Conservation (phyloP, 2,888 invertebrate species). For the Choreutis nemorana region DNA sequence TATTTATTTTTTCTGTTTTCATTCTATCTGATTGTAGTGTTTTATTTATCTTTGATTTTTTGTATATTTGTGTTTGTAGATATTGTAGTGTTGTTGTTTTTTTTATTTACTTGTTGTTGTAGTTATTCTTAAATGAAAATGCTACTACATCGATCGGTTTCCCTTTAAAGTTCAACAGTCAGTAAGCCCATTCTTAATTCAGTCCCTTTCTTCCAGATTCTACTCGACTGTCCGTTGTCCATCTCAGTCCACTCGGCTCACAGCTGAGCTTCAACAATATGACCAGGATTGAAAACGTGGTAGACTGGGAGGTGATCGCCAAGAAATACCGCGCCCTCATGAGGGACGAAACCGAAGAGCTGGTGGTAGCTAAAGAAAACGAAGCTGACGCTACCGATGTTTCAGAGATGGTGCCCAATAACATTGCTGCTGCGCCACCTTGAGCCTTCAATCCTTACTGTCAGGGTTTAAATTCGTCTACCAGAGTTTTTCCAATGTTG, state of each 20-base stretch:
- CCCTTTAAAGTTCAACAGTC: too few species aligned
- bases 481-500: too few species aligned
- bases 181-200: too few species aligned
- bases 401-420: slow-evolving; percentile 49
- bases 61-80: too few species aligned
- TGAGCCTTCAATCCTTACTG: slow-evolving; percentile 26
- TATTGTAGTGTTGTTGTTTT: too few species aligned
- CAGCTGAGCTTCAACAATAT: slow-evolving; percentile 83
- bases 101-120: too few species aligned
- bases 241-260: slow-evolving; percentile 84
- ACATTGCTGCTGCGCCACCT: slow-evolving; percentile 41
- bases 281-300: slow-evolving; percentile 86
- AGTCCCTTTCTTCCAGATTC: slow-evolving; percentile 69
- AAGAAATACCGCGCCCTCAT: slow-evolving; percentile 84
- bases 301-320: slow-evolving; percentile 91
- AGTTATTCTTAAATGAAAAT: too few species aligned
- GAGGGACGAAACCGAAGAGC: slow-evolving; percentile 53
- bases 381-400: slow-evolving; percentile 46
- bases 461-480: too few species aligned
- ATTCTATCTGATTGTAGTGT: too few species aligned
- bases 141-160: too few species aligned
- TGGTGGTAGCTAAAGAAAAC: slow-evolving; percentile 28
- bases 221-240: slow-evolving; percentile 79
- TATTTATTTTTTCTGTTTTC: too few species aligned
- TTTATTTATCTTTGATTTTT: too few species aligned